Evolutionary conservation across 2,888 invertebrate genomes (phyloP).

Genomic region (Volucella inanis): DNA sequence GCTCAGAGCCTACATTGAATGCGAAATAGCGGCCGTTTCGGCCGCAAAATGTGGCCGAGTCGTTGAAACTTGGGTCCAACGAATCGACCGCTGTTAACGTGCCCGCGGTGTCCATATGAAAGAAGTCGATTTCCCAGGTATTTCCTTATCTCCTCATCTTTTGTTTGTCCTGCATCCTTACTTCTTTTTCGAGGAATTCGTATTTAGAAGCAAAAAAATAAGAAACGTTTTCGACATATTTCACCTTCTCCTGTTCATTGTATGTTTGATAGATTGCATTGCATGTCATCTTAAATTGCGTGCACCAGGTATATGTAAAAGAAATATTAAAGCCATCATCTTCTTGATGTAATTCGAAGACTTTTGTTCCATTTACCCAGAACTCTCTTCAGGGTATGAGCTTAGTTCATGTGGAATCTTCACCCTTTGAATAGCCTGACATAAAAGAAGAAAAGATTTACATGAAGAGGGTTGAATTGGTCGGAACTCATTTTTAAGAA

Average conservation of each 20-base stretch:
- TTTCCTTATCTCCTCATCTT: background rate
- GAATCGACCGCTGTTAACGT: no score
- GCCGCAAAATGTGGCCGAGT: no score
- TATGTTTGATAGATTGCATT: background rate
- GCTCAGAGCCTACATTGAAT: no score
- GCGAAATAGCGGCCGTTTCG: no score
- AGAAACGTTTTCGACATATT: slow-evolving; percentile 10
- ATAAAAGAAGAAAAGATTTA: slow-evolving; percentile 49
- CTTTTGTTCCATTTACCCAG: background rate
- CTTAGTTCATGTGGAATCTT: no score
- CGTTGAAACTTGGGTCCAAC: no score
- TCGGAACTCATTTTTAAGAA: slow-evolving; percentile 50
- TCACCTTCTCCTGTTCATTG: background rate
- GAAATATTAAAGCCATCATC: slow-evolving; percentile 49
- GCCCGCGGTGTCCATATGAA: no score
- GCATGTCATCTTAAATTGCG: slow-evolving; percentile 30
- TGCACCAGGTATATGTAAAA: slow-evolving; percentile 26
- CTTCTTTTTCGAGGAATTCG: slow-evolving; percentile 8
- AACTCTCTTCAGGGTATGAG: background rate
- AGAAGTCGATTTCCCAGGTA: no score
- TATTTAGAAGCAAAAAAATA: slow-evolving; percentile 9
- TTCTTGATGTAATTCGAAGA: slow-evolving; percentile 48
- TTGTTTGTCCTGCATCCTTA: background rate
- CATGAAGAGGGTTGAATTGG: slow-evolving; percentile 17
- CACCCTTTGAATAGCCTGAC: slow-evolving; percentile 44